Conservation (phyloP, 2,797 vertebrate species). For the Notolepis coatsorum region DNA sequence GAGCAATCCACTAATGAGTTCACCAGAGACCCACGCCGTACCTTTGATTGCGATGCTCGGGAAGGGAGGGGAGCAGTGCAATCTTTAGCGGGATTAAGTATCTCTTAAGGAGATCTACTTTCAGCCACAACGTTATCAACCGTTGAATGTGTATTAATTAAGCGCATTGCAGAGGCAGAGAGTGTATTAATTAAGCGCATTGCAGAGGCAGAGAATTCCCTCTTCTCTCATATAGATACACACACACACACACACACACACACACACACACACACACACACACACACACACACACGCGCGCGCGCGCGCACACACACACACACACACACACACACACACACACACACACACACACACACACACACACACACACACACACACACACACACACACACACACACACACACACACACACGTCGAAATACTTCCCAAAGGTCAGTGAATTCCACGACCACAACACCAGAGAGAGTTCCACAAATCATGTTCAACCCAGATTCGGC, state of each 20-base stretch:
- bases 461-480: too few relatives aligned
- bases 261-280: not conserved
- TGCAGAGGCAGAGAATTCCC: conserved; percentile 54
- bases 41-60: conserved; percentile 79
- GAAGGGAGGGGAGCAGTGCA: conserved; percentile 69
- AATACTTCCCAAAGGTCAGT: too few relatives aligned
- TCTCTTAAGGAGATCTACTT: conserved; percentile 85
- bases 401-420: too few relatives aligned
- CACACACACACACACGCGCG: conserved; percentile 8
- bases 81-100: conserved; percentile 85
- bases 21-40: conserved; percentile 81
- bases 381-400: too few relatives aligned
- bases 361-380: conserved; percentile 28
- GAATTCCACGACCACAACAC: too few relatives aligned
- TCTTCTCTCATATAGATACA: conserved; percentile 5
- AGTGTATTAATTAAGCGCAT: conserved; percentile 84
- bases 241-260: not conserved
- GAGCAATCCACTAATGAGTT: conserved; percentile 84
- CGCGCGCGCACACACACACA: not conserved
- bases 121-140: conserved; percentile 81
- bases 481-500: too few relatives aligned
- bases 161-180: conserved; percentile 73
- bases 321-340: conserved; percentile 33
- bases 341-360: conserved; percentile 12
- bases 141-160: conserved; percentile 84